Evolutionary conservation across 1,140 invertebrate species (phyloP), one percentile per base, ranked within the genome.

Genomic region (Calliopsis andreniformis): DNA sequence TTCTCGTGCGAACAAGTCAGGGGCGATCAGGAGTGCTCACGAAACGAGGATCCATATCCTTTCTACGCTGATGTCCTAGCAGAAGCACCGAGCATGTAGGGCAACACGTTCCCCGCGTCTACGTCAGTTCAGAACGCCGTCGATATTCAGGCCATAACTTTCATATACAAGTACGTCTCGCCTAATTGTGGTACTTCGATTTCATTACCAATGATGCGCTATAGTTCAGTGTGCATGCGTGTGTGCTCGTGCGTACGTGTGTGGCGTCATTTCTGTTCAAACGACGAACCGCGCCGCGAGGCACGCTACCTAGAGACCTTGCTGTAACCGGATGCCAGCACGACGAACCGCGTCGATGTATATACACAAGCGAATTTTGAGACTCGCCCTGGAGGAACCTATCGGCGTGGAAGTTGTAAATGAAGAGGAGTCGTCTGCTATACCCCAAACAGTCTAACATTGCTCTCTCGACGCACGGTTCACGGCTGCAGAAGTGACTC

Each of bases 111-210:
- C 53, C 20, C 16, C 23, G 69, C 47, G 59, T 64, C n/a, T 23
- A 30, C 51, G 66, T 42, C 43, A 23, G 58, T 28, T 51, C 45
- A n/a, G 30, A 59, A 10, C 35, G 49, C 20, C 16, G 39, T 45
- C 28, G 39, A 59, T 47, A 43, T 61, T 42, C 51, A 39, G 63
- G 64, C 51, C 39, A 39, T 70, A 61, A 58, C 39, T 67, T 55
- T 56, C 63, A 61, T 68, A 75, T 68, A 75, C 51, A 58, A 75
- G 23, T 20, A 45, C 39, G 53, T 61, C 32, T 76, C 66, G 73
- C 66, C 73, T 70, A 69, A 76, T 69, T 42, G 56, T 61, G 43
- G 45, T 70, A 55, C 51, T 59, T 70, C 66, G 35, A 70, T 59
- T 76, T 70, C 64, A 70, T 53, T 70, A 23, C 56, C 55, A 32